These are phyloP conservation scores for Drosophila erecta DNA, from an alignment of 1,140 invertebrate genomes.

Conservation along the genomic window DNA sequence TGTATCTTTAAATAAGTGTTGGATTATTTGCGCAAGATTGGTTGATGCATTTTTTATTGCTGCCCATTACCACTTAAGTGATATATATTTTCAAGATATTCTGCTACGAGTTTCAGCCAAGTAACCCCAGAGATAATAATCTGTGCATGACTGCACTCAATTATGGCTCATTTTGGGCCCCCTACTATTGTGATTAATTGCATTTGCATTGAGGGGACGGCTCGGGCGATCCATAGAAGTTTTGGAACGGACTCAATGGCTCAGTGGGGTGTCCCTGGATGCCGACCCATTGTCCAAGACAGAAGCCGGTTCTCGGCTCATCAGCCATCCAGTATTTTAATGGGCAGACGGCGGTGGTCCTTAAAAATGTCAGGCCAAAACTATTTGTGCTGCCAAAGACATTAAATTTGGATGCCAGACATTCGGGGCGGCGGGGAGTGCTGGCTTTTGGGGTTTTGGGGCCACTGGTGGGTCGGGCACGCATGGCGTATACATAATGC, in stretches of 20 bases:
- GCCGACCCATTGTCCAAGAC: conserved; percentile 16
- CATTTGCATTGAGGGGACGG: conserved; percentile 60
- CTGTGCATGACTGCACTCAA: conserved; percentile 56
- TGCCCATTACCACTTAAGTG: too few relatives aligned
- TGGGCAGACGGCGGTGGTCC: conserved; percentile 8
- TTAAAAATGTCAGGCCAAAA: conserved; percentile 72
- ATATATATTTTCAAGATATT: not conserved
- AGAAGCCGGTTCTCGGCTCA: conserved; percentile 20
- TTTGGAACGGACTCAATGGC: conserved; percentile 15
- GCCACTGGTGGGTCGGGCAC: conserved; percentile 25
- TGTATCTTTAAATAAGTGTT: too few relatives aligned
- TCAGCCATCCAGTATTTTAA: conserved; percentile 4
- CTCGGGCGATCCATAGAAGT: not conserved
- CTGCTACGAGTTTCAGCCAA: conserved; percentile 12
- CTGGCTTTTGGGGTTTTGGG: not conserved
- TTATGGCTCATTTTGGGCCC: conserved; percentile 35
- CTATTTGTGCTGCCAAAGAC: conserved; percentile 74
- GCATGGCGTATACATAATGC: conserved; percentile 77
- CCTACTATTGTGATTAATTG: conserved; percentile 60
- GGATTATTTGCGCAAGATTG: too few relatives aligned
- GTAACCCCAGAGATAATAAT: conserved; percentile 22
- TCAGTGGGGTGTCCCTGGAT: conserved; percentile 18
- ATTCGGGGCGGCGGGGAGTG: not conserved
- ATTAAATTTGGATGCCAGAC: conserved; percentile 77
- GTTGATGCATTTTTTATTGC: too few relatives aligned